Base-by-base conservation (phyloP, 1,140 invertebrate species). In the Adelges cooleyi region DNA sequence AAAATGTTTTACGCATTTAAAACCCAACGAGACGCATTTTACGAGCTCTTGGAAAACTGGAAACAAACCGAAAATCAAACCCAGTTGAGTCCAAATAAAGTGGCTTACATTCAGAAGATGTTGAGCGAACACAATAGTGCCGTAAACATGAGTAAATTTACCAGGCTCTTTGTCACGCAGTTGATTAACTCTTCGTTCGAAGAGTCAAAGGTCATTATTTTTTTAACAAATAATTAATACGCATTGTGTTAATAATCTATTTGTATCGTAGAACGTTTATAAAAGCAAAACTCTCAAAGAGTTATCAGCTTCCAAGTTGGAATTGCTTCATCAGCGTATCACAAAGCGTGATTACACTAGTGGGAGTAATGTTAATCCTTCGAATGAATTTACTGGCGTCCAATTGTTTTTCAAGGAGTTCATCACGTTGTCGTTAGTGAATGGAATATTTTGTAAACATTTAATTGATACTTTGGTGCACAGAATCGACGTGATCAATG, bases 331-430 rank as follows among this genome's bases (percentile, higher is more conserved):
- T 48, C 56, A 62, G 17, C 42, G 56, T 18, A 62, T 62, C 15
- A 62, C 56, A n/a, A 62, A 62, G 33, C 56, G 56, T n/a, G 56
- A 62, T 9, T 62, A 62, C 33, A 62, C 56, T 20, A 62, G 56
- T 33, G 56, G 56, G 46, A n/a, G 29, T 33, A 62, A 22, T 48
- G 25, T 48, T 46, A 33, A 62, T 46, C 56, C 42, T 20, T 40
- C 56, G 3, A 48, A 48, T n/a, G 56, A 62, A 48, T 62, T 62
- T 48, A 40, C 56, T 48, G 56, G 56, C 0, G 44, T 62, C 11
- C 56, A 62, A 62, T 17, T n/a, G 10, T 62, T 62, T 22, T 62
- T 62, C n/a, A 44, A 46, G 29, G 25, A 48, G 33, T 29, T 62
- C 1, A 15, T 11, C 13, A 48, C 29, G 13, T 29, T 48, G 11